Conservation (phyloP, 2,797 vertebrate genomes). For the Danio kyathit region DNA sequence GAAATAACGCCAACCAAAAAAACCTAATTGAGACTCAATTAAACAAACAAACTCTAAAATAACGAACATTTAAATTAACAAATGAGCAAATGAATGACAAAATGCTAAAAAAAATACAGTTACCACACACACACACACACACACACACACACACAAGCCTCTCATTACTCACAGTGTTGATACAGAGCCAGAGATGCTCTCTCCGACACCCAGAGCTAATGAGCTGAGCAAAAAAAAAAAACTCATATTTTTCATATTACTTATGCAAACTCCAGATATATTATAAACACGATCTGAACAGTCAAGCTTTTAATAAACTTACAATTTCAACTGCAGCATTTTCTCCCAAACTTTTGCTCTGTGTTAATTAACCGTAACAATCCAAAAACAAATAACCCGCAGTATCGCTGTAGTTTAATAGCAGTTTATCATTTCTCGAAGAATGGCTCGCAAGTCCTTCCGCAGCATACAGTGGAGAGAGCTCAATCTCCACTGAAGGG, state of each 20-base stretch:
- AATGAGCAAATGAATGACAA: not conserved
- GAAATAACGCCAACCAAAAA: not conserved
- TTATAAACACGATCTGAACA: not conserved
- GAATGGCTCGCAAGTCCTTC: constrained; percentile 22
- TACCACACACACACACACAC: not conserved
- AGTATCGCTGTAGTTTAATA: constrained; percentile 28
- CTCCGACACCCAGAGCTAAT: not conserved
- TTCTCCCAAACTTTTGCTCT: not conserved
- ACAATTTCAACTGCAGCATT: not conserved
- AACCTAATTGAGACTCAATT: constrained; percentile 14
- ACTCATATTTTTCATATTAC: constrained; percentile 19
- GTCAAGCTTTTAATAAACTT: constrained; percentile 30
- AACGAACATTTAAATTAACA: not conserved
- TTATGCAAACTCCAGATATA: not conserved
- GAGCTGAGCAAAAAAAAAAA: constrained; percentile 1
- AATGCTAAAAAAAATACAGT: not conserved
- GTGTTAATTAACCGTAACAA: constrained; percentile 32
- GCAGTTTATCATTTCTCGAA: constrained; percentile 29
- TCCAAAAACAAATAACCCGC: constrained; percentile 20
- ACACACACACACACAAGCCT: constrained; percentile 11
- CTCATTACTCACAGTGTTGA: constrained; percentile 10
- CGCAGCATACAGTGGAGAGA: constrained; percentile 13
- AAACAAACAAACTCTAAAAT: not conserved
- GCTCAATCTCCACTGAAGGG: constrained; percentile 38
- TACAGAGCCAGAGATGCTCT: constrained; percentile 21